phyloP scores from a whole-genome alignment of 2,797 vertebrate genomes.

The Crenichthys baileyi region DNA sequence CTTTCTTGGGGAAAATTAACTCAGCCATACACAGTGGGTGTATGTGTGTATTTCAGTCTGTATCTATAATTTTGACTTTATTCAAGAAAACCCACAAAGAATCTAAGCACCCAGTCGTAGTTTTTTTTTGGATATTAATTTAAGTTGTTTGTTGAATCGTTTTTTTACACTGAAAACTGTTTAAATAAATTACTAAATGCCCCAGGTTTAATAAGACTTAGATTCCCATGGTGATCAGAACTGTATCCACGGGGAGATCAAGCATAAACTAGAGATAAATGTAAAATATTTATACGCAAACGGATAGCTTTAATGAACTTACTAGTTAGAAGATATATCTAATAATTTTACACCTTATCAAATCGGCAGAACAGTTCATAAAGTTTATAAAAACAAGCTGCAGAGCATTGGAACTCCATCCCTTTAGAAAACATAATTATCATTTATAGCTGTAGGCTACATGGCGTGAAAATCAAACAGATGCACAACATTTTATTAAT shows the following conservation, averaged over 20 bases:
- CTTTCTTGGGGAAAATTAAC: not conserved
- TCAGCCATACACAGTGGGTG: not conserved
- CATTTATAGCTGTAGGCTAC: constrained; percentile 38
- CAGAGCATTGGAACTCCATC: constrained; percentile 32
- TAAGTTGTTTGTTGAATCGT: too few species aligned
- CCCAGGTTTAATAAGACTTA: not conserved
- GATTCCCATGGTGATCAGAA: not conserved
- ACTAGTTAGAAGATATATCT: not conserved
- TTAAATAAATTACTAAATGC: not conserved
- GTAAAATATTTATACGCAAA: not conserved
- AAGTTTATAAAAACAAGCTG: constrained; percentile 20
- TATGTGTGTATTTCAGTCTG: not conserved
- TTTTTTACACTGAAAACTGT: too few species aligned
- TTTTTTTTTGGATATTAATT: too few species aligned
- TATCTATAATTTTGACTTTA: not conserved
- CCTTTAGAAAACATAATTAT: constrained; percentile 37
- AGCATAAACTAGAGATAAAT: not conserved
- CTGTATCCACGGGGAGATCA: not conserved
- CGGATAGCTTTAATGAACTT: not conserved
- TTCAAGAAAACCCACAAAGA: not conserved
- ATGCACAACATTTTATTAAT: constrained; percentile 53
- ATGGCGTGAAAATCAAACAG: constrained; percentile 40
- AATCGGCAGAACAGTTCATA: constrained; percentile 12
- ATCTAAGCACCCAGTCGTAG: too few species aligned
- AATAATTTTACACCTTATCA: constrained; percentile 9